Base-by-base conservation (phyloP, 2,888 invertebrate genomes). In the Gisinianus flammeolus region DNA sequence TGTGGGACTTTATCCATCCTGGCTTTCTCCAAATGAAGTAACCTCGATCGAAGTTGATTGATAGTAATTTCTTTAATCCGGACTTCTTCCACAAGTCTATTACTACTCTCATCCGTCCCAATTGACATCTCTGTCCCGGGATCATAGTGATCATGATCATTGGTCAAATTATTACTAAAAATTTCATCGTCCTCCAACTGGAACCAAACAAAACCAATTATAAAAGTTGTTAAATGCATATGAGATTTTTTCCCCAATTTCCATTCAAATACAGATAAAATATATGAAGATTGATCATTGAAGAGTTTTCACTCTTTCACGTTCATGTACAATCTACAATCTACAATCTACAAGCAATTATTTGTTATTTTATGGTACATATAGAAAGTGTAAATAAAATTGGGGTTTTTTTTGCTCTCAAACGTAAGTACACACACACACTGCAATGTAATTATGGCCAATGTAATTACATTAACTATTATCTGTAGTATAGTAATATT, bases 21-120 rank as follows among this genome's bases (percentile, higher is more conserved):
- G 8, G 85, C 85, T 77, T 84, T 85, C 62, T 85, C 85, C 82
- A 86, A 79, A 77, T 85, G 84, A 68, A 85, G 77, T n/a, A 86
- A 79, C 52, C 85, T 79, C 35, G 82, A 80, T 70, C 85, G 83
- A 12, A 86, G 84, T 79, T 86, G 85, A 54, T 80, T 80, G 77
- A 85, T 85, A 70, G 85, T 85, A 80, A 83, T 81, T 78, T 86
- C 85, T 44, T 85, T 85, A 58, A 85, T 76, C 76, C 84, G 81
- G 22, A 84, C 77, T 76, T 83, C 83, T 79, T 81, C 82, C 12
- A 79, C 80, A 10, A 85, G 80, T 26, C 83, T 79, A 76, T 68
- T 79, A 67, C 78, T 83, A 62, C 76, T 81, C 22, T 78, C 81
- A 28, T 82, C 81, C 54, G 81, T 80, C n/a, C 81, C 82, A 22